These are phyloP conservation scores for Apis laboriosa DNA, from an alignment of 1,140 invertebrate species.

Conservation along the genomic window DNA sequence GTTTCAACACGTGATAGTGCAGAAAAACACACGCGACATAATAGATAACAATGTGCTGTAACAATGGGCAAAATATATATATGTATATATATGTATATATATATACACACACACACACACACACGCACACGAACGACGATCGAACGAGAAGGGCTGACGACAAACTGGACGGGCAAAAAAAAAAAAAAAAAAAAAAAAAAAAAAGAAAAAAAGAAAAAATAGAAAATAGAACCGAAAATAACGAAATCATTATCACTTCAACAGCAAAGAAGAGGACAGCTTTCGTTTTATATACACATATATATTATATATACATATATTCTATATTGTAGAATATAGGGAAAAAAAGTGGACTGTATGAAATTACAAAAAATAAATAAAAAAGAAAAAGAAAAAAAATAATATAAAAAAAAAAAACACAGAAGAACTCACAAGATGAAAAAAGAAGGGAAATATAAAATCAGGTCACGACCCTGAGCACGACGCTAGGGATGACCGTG, in stretches of 20 bases:
- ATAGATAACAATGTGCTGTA: slow-evolving; percentile 8
- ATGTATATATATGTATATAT: no score
- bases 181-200: no score
- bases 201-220: no score
- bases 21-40: background rate
- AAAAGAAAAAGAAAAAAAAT: background rate
- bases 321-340: slow-evolving; percentile 32
- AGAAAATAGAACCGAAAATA: slow-evolving; percentile 15
- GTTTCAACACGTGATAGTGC: slow-evolving; percentile 1
- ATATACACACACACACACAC: no score
- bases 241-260: slow-evolving; percentile 26
- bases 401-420: background rate
- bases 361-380: slow-evolving; percentile 40
- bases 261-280: slow-evolving; percentile 32
- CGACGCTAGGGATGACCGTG: slow-evolving; percentile 39
- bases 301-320: slow-evolving; percentile 27
- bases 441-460: background rate
- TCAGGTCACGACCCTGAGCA: slow-evolving; percentile 31
- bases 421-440: background rate
- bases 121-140: background rate
- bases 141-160: slow-evolving; percentile 30
- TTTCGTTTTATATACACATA: slow-evolving; percentile 38
- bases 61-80: background rate
- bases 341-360: slow-evolving; percentile 7
- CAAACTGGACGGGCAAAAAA: background rate